A percentile compares a stretch with the other conserved stretches of the same genome.
phyloP scores from a whole-genome alignment of 2,113 vertebrate genomes.

The Thinocorus orbignyianus region DNA sequence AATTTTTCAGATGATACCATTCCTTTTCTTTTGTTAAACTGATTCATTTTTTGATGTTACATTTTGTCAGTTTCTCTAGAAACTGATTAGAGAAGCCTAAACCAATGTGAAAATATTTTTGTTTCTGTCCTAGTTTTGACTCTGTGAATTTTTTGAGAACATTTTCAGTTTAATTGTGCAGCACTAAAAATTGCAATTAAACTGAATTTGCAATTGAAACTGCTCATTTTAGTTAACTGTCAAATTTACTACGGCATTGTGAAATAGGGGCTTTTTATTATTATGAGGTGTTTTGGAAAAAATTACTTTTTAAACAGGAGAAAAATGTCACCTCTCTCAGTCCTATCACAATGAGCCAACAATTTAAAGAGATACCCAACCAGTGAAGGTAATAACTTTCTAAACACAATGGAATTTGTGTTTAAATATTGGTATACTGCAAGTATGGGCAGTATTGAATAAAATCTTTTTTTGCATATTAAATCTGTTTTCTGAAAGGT shows the following conservation, averaged over 20 bases:
- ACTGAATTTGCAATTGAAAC: slow-evolving; percentile 65
- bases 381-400: not conserved
- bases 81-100: slow-evolving; percentile 16
- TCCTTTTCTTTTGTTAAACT: slow-evolving; percentile 11
- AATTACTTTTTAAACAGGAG: not conserved
- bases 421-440: not conserved
- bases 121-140: slow-evolving; percentile 40
- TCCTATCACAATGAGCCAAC: not conserved
- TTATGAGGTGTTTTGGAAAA: slow-evolving; percentile 51
- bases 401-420: not conserved
- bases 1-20: slow-evolving; percentile 12
- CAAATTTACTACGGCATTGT: slow-evolving; percentile 32
- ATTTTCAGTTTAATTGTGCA: slow-evolving; percentile 67
- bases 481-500: not conserved
- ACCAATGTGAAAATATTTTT: slow-evolving; percentile 7
- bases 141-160: slow-evolving; percentile 19
- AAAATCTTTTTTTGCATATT: not conserved
- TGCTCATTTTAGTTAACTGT: slow-evolving; percentile 67
- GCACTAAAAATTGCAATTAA: slow-evolving; percentile 69
- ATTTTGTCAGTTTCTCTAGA: slow-evolving; percentile 14
- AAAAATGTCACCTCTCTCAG: not conserved
- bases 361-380: not conserved
- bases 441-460: not conserved
- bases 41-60: not conserved
- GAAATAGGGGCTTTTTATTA: slow-evolving; percentile 44